A percentile compares a stretch with the other conserved stretches of the same genome.
Evolutionary conservation across 2,888 invertebrate genomes (phyloP).

Genomic region (Idaea aversata): DNA sequence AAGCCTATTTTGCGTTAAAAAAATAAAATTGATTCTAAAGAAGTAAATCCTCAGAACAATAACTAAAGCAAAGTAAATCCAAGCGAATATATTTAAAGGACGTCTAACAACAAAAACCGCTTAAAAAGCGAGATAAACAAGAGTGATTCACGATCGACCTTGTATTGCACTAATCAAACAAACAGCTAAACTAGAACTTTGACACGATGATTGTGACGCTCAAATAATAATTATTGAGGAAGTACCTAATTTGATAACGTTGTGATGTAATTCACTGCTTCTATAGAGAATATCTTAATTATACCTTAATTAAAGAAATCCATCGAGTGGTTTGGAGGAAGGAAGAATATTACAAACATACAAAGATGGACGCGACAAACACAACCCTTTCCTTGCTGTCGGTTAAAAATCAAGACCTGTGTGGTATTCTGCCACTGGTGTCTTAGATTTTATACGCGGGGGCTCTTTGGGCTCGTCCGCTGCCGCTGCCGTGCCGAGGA

Average conservation of each 20-base stretch:
- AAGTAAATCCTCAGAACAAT: background rate
- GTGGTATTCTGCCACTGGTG: no score
- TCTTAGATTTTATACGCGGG: no score
- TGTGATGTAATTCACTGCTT: background rate
- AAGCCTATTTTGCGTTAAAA: no score
- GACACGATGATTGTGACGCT: background rate
- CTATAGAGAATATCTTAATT: background rate
- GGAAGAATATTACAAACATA: no score
- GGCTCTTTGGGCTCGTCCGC: no score
- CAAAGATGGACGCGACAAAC: no score
- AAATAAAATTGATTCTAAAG: no score
- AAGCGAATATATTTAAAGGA: background rate
- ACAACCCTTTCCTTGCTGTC: no score
- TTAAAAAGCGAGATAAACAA: background rate
- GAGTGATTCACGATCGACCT: background rate
- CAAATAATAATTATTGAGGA: background rate
- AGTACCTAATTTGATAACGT: background rate
- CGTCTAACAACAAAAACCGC: background rate
- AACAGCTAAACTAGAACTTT: background rate
- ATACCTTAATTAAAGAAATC: no score
- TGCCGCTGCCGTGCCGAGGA: no score
- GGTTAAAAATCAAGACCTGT: no score
- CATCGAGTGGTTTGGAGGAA: no score
- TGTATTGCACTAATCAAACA: background rate
- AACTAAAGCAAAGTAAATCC: background rate